These are phyloP conservation scores for Trichogramma dendrolimi DNA, from an alignment of 2,888 invertebrate genomes.

Conservation along the genomic window DNA sequence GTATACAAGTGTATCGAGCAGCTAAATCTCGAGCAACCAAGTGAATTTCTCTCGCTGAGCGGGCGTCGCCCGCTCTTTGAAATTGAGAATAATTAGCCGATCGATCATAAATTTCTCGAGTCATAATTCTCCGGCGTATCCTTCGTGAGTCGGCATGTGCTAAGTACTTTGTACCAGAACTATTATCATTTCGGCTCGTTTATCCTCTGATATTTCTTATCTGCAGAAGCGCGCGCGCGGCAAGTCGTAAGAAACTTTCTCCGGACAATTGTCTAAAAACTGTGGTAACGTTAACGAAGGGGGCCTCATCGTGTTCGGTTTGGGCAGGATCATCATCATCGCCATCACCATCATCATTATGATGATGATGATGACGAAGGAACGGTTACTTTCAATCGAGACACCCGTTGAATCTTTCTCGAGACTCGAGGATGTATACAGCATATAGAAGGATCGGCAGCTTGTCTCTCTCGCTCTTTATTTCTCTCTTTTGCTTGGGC, in stretches of 20 bases:
- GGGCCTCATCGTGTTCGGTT: too few species aligned
- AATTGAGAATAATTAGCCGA: too few species aligned
- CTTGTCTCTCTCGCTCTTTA: constrained; percentile 8
- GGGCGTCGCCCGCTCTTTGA: too few species aligned
- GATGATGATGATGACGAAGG: neutral
- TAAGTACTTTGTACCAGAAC: constrained; percentile 4
- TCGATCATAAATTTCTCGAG: too few species aligned
- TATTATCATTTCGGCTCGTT: too few species aligned
- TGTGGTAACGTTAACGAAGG: too few species aligned
- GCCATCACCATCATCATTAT: neutral
- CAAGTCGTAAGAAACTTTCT: neutral
- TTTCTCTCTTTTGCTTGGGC: constrained; percentile 12
- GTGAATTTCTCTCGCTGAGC: too few species aligned
- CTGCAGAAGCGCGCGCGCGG: neutral
- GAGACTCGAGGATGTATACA: neutral
- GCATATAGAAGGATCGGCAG: constrained; percentile 3
- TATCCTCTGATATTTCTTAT: too few species aligned
- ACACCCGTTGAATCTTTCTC: constrained; percentile 21
- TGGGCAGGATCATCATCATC: neutral
- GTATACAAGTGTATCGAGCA: too few species aligned
- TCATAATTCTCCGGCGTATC: too few species aligned
- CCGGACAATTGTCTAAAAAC: too few species aligned
- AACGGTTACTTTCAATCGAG: constrained; percentile 4
- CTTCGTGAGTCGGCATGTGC: neutral
- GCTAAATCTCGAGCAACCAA: too few species aligned